Evolutionary conservation across 2,113 vertebrate species (phyloP).

Genomic region (Oxyura jamaicensis): DNA sequence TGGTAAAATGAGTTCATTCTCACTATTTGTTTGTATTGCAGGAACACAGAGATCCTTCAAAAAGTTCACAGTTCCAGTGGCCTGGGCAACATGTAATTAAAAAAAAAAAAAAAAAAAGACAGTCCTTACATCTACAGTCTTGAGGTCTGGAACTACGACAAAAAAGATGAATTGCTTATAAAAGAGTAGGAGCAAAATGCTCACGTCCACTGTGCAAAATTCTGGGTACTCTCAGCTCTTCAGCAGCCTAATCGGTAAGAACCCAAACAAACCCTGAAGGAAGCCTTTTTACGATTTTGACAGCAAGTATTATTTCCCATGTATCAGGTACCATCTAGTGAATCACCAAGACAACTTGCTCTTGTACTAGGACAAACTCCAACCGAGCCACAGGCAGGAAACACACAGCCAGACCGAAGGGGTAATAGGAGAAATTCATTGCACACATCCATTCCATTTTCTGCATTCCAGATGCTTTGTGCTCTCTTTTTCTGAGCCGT

Average conservation of each 20-base stretch:
- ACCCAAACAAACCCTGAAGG: background rate
- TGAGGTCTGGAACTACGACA: background rate
- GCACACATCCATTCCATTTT: background rate
- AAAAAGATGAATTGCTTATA: background rate
- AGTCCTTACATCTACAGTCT: background rate
- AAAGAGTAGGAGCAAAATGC: background rate
- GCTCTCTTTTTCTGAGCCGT: background rate
- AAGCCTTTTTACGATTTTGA: background rate
- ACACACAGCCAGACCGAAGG: background rate
- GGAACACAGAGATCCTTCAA: background rate
- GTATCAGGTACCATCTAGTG: background rate
- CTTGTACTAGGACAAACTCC: background rate
- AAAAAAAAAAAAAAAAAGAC: background rate
- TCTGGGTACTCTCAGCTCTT: background rate
- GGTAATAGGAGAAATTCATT: background rate
- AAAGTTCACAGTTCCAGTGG: background rate
- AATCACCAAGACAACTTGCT: background rate
- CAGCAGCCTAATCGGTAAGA: background rate
- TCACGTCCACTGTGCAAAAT: background rate
- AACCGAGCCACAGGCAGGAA: background rate
- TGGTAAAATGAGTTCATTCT: background rate
- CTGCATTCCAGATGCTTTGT: background rate
- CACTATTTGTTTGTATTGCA: background rate
- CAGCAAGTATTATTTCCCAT: background rate
- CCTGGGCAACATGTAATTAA: background rate